These are phyloP conservation scores for Aspiorhynchus laticeps DNA, from an alignment of 2,113 vertebrate species.

Conservation along the genomic window DNA sequence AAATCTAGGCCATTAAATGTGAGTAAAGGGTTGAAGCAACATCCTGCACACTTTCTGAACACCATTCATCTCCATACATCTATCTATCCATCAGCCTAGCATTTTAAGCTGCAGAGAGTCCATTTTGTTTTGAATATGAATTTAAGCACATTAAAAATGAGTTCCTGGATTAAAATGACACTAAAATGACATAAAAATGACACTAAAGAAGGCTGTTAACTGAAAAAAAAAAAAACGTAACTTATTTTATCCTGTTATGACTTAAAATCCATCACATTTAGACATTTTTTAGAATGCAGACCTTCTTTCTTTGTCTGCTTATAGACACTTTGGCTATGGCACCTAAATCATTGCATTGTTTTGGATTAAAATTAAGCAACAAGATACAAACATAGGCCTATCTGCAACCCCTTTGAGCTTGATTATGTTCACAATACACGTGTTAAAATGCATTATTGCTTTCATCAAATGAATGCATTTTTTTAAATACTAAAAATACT, in stretches of 20 bases:
- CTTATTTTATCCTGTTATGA: background rate
- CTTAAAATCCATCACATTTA: background rate
- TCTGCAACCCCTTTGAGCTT: background rate
- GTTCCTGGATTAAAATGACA: background rate
- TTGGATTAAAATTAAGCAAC: too few relatives aligned
- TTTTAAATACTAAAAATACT: background rate
- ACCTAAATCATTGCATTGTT: background rate
- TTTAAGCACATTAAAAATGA: background rate
- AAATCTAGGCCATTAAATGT: background rate
- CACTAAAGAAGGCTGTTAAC: background rate
- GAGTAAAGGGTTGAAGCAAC: background rate
- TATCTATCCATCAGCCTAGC: too few relatives aligned
- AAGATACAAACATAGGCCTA: too few relatives aligned
- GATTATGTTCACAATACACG: background rate
- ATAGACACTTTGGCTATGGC: background rate
- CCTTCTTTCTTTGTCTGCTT: background rate
- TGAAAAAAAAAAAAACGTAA: too few relatives aligned
- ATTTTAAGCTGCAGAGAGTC: background rate
- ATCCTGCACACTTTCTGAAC: background rate
- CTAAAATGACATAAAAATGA: background rate
- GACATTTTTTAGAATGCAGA: background rate
- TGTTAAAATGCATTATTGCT: background rate
- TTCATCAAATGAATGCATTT: background rate
- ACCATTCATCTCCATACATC: background rate
- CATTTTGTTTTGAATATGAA: background rate